Evolutionary conservation across 2,888 invertebrate species (phyloP), one percentile per base, ranked within the genome.

Genomic region (Temnothorax rugatulus): DNA sequence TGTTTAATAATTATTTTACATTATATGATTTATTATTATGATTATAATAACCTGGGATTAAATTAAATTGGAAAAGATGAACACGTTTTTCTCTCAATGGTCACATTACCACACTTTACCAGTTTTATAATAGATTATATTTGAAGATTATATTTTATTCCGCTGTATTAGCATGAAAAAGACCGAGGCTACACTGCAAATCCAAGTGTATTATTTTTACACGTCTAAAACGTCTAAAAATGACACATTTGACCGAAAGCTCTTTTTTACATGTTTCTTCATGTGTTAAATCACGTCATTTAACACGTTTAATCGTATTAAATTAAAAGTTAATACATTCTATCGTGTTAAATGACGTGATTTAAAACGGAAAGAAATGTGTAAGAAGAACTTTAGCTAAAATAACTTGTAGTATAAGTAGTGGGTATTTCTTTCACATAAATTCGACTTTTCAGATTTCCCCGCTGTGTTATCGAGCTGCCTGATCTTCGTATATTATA

Each of bases 371-470:
- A 29, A 29, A 29, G 29, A 29, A 29, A 29, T 29, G 29, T 29
- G 29, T 29, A 29, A 29, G 4, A 29, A 29, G 29, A 29, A 4
- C 4, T 29, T 29, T 4, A 29, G 4, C 29, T 29, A 29, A 29
- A 29, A 29, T 29, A 29, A 29, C 29, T 29, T 29, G 29, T 29
- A 29, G 29, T 29, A n/a, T n/a, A n/a, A n/a, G 4, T 29, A 29
- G 29, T 29, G 4, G 0, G 4, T 29, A 29, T 44, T 64, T 50
- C 50, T 34, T 76, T 21, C 50, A 50, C 18, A 18, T 76, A 76
- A 76, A 64, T 52, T 76, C 50, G 13, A 76, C 38, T 66, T 76
- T 52, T 13, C 25, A n/a, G 5, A 75, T 61, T 11, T 75, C 15
- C 15, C 8, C 9, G 21, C 18, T 61, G 34, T 4, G 50, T 63